Evolutionary conservation across 2,888 invertebrate genomes (phyloP).

Genomic region (Apotomis betuletana): DNA sequence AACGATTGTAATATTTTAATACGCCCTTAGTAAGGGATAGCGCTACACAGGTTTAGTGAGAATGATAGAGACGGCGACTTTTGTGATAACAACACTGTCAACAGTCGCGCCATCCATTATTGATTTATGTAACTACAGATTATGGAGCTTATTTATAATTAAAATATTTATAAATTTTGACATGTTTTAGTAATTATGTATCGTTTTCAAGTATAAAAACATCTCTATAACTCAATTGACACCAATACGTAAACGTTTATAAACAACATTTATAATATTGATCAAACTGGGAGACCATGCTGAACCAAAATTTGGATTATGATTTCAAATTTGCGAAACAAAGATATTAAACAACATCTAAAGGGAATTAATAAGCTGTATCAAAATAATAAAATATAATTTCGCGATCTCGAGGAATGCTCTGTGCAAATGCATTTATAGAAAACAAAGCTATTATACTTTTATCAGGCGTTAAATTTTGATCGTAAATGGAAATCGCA

Average conservation of each 20-base stretch:
- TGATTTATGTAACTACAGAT: slow-evolving; percentile 21
- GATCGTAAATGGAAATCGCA: too few species aligned
- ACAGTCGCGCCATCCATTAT: slow-evolving; percentile 36
- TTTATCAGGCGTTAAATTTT: background rate
- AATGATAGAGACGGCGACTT: slow-evolving; percentile 25
- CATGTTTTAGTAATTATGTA: too few species aligned
- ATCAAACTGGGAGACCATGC: too few species aligned
- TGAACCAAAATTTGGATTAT: too few species aligned
- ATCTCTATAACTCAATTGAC: too few species aligned
- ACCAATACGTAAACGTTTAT: too few species aligned
- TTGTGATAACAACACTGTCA: background rate
- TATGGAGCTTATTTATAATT: background rate
- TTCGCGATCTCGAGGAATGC: slow-evolving; percentile 12
- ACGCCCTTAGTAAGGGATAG: slow-evolving; percentile 23
- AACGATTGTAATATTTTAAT: slow-evolving; percentile 1
- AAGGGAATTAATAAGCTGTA: too few species aligned
- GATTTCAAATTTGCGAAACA: too few species aligned
- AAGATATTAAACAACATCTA: too few species aligned
- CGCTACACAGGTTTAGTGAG: slow-evolving; percentile 3
- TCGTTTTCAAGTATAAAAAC: background rate
- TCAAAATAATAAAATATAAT: background rate
- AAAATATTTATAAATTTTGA: too few species aligned
- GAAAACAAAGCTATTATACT: background rate
- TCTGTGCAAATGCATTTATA: background rate
- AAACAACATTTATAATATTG: too few species aligned